These are phyloP conservation scores for Villa cingulata DNA, from an alignment of 2,888 invertebrate genomes.

Conservation along the genomic window DNA sequence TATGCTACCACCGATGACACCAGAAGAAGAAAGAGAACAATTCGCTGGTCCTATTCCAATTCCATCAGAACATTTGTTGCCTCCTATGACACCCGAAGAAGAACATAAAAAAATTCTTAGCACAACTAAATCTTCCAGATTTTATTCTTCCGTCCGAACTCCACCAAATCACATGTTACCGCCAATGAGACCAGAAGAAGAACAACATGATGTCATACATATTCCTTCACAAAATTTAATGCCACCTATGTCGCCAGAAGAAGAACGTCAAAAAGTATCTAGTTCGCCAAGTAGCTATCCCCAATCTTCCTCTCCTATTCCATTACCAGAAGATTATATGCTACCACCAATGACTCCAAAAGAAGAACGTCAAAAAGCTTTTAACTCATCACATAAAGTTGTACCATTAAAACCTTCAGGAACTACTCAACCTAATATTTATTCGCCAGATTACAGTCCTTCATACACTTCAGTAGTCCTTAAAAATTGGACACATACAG, in stretches of 20 bases:
- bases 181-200: not conserved
- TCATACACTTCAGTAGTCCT: slow-evolving; percentile 28
- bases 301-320: not conserved
- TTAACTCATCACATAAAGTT: not conserved
- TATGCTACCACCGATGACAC: slow-evolving; percentile 2
- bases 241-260: slow-evolving; percentile 3
- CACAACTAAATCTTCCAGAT: not conserved
- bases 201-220: not conserved
- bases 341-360: not conserved
- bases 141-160: too few relatives aligned
- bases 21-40: not conserved
- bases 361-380: not conserved
- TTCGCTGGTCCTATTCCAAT: not conserved
- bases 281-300: not conserved
- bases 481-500: slow-evolving; percentile 1
- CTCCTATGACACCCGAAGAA: not conserved
- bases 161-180: not conserved
- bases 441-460: slow-evolving; percentile 23
- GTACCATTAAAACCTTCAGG: not conserved
- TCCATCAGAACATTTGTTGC: not conserved
- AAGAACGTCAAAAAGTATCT: not conserved
- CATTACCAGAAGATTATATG: not conserved
- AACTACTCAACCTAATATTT: too few relatives aligned
- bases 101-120: not conserved
- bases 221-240: slow-evolving; percentile 4